Percentiles rank a stretch among this genome's conserved stretches.
phyloP scores from a whole-genome alignment of 2,797 vertebrate genomes.

The Cephalopachus bancanus region DNA sequence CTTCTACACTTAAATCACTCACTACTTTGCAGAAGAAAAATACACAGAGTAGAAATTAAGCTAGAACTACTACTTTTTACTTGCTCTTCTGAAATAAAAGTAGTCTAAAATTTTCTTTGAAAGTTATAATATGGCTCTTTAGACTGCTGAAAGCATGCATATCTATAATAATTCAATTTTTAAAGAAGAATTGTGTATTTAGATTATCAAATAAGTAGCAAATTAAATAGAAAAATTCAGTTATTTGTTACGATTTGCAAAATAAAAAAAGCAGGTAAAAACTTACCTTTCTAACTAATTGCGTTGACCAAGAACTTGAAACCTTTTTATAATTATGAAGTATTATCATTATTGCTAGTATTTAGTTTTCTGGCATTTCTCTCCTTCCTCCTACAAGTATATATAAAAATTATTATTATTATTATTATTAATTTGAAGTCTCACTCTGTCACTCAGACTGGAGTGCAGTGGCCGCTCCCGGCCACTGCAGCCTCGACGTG shows the following conservation, averaged over 20 bases:
- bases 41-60: not conserved
- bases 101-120: not conserved
- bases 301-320: not conserved
- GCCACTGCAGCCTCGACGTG: no score
- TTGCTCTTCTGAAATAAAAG: not conserved
- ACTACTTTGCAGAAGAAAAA: not conserved
- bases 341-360: not conserved
- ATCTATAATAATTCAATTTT: not conserved
- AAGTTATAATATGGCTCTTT: not conserved
- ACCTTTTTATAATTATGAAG: not conserved
- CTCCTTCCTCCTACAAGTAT: not conserved
- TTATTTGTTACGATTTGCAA: conserved; percentile 22
- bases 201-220: not conserved
- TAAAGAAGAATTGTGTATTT: not conserved
- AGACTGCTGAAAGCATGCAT: not conserved
- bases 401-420: not conserved
- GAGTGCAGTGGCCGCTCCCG: no score
- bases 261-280: not conserved
- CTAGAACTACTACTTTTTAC: not conserved
- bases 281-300: not conserved
- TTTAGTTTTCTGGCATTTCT: not conserved
- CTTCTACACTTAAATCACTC: not conserved
- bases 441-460: no score
- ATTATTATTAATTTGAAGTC: not conserved
- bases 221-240: not conserved